phyloP scores from a whole-genome alignment of 2,797 vertebrate species.

The Coregonus ussuriensis region DNA sequence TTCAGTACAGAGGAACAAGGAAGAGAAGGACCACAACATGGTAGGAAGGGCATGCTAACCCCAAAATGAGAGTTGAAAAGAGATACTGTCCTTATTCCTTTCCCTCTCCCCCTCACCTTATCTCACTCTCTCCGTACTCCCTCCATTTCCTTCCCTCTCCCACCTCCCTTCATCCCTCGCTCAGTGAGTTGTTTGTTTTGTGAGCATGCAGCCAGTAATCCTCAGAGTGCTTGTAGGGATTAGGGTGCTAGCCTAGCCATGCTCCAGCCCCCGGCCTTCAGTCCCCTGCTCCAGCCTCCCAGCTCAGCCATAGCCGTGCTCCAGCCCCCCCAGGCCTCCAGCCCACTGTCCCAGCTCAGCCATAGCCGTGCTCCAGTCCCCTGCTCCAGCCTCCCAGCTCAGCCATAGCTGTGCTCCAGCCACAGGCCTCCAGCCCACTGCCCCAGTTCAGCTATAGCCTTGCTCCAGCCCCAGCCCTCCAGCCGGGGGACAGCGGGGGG shows the following conservation, averaged over 20 bases:
- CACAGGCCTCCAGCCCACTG: neutral
- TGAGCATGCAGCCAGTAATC: constrained; percentile 55
- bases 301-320: neutral
- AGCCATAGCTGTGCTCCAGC: constrained; percentile 5
- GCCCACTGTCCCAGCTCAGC: neutral
- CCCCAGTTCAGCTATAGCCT: too few species aligned
- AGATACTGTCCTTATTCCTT: neutral
- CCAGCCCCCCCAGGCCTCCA: neutral
- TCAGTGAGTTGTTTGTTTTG: constrained; percentile 53
- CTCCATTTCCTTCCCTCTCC: neutral
- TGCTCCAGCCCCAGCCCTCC: too few species aligned
- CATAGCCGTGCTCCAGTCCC: too few species aligned
- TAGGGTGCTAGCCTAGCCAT: constrained; percentile 56
- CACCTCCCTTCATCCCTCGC: neutral
- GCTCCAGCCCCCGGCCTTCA: neutral
- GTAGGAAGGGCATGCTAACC: too few species aligned
- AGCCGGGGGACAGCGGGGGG: neutral
- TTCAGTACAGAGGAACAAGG: too few species aligned
- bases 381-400: neutral
- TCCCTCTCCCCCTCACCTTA: neutral
- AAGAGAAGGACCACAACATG: neutral
- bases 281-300: neutral
- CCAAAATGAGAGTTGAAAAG: too few species aligned
- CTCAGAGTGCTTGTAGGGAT: constrained; percentile 57
- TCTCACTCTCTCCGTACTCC: neutral